Evolutionary conservation across 2,888 invertebrate species (phyloP), one percentile per base, ranked within the genome.

Genomic region (Melitaea athalia): DNA sequence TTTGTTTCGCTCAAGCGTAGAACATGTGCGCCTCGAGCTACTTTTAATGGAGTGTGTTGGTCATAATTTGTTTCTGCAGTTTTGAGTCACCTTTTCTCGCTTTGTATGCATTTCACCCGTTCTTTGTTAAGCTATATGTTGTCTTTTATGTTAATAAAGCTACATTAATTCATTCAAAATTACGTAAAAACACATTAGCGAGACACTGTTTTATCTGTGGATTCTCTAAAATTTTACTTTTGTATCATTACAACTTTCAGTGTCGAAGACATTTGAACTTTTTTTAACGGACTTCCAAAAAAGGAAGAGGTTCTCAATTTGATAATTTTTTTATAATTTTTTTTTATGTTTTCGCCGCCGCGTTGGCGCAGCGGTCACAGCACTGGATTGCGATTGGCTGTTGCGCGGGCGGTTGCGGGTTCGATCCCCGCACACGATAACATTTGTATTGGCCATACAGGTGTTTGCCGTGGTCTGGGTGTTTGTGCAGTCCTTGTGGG

Each of bases 21-120:
- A 69, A 61, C 60, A 64, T 47, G 50, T 33, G 45, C n/a, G 64
- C 69, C 59, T 47, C 65, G 45, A 62, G 69, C 60, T 62, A 45
- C 61, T 61, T 61, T 61, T 61, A 66, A 66, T 66, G 55, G 66
- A 66, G 61, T 52, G 62, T 65, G 65, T 57, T 62, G 62, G 64
- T 65, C 65, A 65, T 62, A 65, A 65, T 65, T 68, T 64, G 61
- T 68, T 69, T 69, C 65, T 65, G 65, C 65, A 65, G 62, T 62
- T 38, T 69, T 57, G 52, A 62, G 59, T 38, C 62, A 69, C 62
- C 52, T 65, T 65, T 65, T 69, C 63, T 55, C 45, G 38, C 52
- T 69, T 65, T 62, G 50, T 65, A 65, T 65, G 57, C 61, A 65
- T 69, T 65, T 64, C 50, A 57, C 43, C 7, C 38, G 38, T 33